Percentiles rank a stretch among this genome's conserved stretches.
Conservation (phyloP, 1,140 invertebrate species). For the Centruroides vittatus region DNA sequence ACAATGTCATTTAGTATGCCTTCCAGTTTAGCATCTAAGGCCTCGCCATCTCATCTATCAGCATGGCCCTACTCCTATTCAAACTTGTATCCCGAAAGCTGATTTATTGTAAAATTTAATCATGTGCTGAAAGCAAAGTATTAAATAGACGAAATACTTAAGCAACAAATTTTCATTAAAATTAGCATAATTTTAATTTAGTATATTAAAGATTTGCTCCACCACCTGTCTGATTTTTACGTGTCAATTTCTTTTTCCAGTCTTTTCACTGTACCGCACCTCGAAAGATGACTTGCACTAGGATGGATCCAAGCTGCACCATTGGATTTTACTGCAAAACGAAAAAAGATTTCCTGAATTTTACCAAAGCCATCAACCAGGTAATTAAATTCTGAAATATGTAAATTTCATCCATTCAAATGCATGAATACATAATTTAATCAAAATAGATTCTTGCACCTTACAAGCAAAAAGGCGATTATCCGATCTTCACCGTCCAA, state of each 20-base stretch:
- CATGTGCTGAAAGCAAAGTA: too few species aligned
- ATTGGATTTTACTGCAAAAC: constrained; percentile 73
- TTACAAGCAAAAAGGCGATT: constrained; percentile 9
- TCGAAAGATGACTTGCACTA: constrained; percentile 66
- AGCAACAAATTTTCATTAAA: too few species aligned
- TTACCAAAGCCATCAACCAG: constrained; percentile 38
- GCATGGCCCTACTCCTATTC: too few species aligned
- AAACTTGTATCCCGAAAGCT: too few species aligned
- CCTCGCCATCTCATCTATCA: too few species aligned
- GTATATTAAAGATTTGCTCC: too few species aligned
- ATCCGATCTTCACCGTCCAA: constrained; percentile 8
- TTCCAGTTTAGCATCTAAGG: too few species aligned
- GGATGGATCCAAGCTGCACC: constrained; percentile 86
- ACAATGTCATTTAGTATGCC: too few species aligned
- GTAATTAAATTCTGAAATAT: constrained; percentile 4
- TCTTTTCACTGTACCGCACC: constrained; percentile 75
- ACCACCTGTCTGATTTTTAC: too few species aligned
- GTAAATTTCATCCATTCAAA: not conserved
- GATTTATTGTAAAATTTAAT: too few species aligned
- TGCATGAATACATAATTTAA: not conserved
- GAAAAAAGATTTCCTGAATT: constrained; percentile 58
- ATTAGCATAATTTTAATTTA: too few species aligned
- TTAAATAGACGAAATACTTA: too few species aligned
- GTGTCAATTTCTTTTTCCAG: constrained; percentile 23
- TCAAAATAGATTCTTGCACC: constrained; percentile 9